Percentiles rank a stretch among this genome's conserved stretches.
phyloP scores from a whole-genome alignment of 2,888 invertebrate genomes.

The Yponomeuta malinellus region DNA sequence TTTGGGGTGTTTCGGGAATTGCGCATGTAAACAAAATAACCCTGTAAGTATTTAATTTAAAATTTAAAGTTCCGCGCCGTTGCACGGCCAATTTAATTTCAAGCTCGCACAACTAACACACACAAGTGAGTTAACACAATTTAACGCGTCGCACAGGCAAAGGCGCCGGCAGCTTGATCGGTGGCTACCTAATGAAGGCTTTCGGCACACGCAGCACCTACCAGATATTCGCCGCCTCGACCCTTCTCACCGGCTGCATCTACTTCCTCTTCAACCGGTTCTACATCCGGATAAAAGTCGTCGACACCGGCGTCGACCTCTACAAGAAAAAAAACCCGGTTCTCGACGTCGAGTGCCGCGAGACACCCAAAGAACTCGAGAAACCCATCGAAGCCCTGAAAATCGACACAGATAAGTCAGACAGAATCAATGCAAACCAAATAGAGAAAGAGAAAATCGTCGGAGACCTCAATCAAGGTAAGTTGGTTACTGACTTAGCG shows the following conservation, averaged over 20 bases:
- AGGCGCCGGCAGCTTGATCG: constrained; percentile 84
- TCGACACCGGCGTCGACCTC: constrained; percentile 69
- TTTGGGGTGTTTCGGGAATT: no score
- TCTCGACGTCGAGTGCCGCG: constrained; percentile 50
- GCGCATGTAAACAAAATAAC: no score
- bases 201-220: constrained; percentile 84
- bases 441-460: not conserved
- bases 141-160: constrained; percentile 69
- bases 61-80: no score
- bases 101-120: no score
- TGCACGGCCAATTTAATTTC: no score
- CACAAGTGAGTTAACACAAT: no score
- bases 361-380: constrained; percentile 37
- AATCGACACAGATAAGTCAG: constrained; percentile 7
- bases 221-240: constrained; percentile 79
- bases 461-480: not conserved
- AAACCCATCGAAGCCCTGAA: constrained; percentile 40
- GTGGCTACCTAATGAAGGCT: constrained; percentile 83
- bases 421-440: not conserved
- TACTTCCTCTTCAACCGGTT: constrained; percentile 82
- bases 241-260: constrained; percentile 78
- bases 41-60: no score
- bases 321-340: constrained; percentile 71
- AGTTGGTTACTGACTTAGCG: constrained; percentile 38
- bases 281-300: constrained; percentile 76